phyloP scores from a whole-genome alignment of 2,113 vertebrate genomes.

The Thalassarche chlororhynchos region DNA sequence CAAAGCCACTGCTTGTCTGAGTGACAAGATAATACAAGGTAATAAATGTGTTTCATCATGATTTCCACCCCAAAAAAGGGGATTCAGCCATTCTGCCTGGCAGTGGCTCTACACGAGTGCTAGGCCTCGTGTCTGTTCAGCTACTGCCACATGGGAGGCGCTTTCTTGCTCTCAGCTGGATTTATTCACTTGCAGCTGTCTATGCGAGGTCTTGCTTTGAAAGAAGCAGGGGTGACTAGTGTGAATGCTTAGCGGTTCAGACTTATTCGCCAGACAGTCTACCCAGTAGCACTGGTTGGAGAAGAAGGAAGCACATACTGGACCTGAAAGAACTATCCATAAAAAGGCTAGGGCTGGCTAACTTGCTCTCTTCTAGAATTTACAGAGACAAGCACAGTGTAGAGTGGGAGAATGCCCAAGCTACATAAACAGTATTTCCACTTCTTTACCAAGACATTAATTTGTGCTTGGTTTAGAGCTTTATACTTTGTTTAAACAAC shows the following conservation, averaged over 20 bases:
- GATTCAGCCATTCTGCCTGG: not conserved
- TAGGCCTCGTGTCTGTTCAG: not conserved
- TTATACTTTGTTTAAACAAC: not conserved
- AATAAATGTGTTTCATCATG: not conserved
- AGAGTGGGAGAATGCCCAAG: not conserved
- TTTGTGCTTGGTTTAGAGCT: not conserved
- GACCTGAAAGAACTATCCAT: not conserved
- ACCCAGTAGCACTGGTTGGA: not conserved
- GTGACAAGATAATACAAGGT: not conserved
- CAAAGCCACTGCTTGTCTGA: not conserved
- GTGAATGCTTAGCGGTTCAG: too few species aligned
- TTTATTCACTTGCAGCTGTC: not conserved
- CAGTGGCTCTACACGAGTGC: not conserved
- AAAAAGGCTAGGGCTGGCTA: not conserved
- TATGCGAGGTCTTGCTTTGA: not conserved
- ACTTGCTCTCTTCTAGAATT: not conserved
- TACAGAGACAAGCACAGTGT: not conserved
- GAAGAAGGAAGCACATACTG: not conserved
- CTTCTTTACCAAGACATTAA: not conserved
- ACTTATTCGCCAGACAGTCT: rapidly evolving
- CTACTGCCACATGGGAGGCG: not conserved
- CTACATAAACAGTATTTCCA: not conserved
- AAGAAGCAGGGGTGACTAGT: rapidly evolving
- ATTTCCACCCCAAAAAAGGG: not conserved
- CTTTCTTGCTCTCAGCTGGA: not conserved